Percentiles rank a stretch among this genome's conserved stretches.
These are phyloP conservation scores for Toxostoma redivivum DNA, from an alignment of 2,113 vertebrate species.

Conservation along the genomic window DNA sequence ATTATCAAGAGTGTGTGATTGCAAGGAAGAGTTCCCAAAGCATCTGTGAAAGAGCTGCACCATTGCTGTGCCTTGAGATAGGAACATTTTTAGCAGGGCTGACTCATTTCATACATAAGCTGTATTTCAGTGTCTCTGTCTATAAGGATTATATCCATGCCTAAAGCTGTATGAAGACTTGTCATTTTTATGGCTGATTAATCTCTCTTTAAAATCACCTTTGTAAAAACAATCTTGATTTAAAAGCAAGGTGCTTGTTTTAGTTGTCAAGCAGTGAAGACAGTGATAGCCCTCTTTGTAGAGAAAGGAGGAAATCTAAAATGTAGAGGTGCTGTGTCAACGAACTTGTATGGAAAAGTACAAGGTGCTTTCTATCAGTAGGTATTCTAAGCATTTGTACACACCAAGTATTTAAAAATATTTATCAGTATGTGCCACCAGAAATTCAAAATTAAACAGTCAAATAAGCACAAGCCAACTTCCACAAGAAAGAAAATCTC, in stretches of 20 bases:
- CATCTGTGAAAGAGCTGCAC: background rate
- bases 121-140: background rate
- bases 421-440: background rate
- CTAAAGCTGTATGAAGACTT: background rate
- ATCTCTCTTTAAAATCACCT: background rate
- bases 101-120: background rate
- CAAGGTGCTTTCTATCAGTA: background rate
- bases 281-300: fast-evolving
- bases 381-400: background rate
- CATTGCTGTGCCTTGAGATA: background rate
- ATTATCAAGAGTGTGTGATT: background rate
- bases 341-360: background rate
- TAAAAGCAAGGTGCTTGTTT: background rate
- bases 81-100: background rate
- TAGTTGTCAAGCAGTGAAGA: background rate
- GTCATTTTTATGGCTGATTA: background rate
- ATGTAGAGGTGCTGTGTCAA: background rate
- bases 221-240: background rate
- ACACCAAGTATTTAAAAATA: background rate
- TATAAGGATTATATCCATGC: background rate
- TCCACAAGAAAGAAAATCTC: background rate
- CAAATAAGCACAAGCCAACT: background rate
- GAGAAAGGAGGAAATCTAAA: background rate
- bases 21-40: background rate
- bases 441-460: background rate